phyloP scores from a whole-genome alignment of 2,888 invertebrate species.

The Stegophylla sp. region DNA sequence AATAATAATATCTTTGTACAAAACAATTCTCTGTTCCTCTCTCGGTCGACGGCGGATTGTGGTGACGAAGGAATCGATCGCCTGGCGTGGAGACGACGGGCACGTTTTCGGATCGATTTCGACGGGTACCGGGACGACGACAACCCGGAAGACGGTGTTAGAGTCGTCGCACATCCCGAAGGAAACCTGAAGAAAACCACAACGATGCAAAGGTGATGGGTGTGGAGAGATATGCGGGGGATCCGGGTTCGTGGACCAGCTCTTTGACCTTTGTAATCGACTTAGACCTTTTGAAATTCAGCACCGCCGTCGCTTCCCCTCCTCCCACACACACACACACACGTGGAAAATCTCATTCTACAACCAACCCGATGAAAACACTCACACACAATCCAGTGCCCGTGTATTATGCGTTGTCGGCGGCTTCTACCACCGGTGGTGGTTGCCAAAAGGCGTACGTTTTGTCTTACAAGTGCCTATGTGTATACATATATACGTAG shows the following conservation, averaged over 20 bases:
- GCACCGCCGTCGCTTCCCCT: not conserved
- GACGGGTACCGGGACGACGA: too few species aligned
- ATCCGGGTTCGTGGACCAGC: not conserved
- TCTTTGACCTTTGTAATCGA: constrained; percentile 57
- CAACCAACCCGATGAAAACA: too few species aligned
- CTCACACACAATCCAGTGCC: too few species aligned
- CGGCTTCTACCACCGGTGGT: not conserved
- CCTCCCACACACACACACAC: too few species aligned
- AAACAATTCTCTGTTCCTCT: too few species aligned
- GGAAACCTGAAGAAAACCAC: constrained; percentile 23
- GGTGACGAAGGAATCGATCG: too few species aligned
- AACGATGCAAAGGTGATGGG: constrained; percentile 12
- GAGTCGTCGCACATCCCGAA: too few species aligned
- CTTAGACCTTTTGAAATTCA: constrained; percentile 55
- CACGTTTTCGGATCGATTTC: too few species aligned
- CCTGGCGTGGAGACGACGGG: too few species aligned
- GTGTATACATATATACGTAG: not conserved
- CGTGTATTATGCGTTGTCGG: not conserved
- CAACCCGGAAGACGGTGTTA: not conserved
- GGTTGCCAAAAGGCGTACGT: constrained; percentile 27
- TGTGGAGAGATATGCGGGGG: not conserved
- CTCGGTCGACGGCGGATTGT: too few species aligned
- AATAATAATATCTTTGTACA: too few species aligned
- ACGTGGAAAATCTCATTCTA: constrained; percentile 16
- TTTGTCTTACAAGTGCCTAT: constrained; percentile 28